Percentiles rank a stretch among this genome's conserved stretches.
Conservation (phyloP, 2,888 invertebrate species). For the Nephrocerus scutellatus region DNA sequence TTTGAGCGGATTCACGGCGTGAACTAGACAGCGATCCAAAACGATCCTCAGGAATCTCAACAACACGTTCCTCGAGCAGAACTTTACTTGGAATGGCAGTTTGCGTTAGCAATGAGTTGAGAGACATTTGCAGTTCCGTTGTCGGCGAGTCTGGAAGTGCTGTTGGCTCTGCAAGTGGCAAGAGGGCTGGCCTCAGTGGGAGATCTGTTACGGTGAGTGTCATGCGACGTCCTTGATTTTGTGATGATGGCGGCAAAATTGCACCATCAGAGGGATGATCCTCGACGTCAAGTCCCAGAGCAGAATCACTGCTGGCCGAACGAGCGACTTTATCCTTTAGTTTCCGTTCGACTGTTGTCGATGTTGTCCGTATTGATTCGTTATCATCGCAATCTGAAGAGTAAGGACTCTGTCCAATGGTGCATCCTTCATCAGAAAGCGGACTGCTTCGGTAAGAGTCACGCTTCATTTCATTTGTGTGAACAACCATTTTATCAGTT, state of each 20-base stretch:
- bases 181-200: slow-evolving; percentile 41
- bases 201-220: slow-evolving; percentile 46
- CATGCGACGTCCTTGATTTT: slow-evolving; percentile 37
- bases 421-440: slow-evolving; percentile 44
- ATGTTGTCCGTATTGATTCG: slow-evolving; percentile 18
- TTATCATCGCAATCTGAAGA: slow-evolving; percentile 35
- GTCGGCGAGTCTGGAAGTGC: slow-evolving; percentile 41
- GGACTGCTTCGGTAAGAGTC: slow-evolving; percentile 26
- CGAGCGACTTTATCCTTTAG: slow-evolving; percentile 40
- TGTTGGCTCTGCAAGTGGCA: slow-evolving; percentile 45
- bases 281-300: slow-evolving; percentile 43
- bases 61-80: slow-evolving; percentile 53
- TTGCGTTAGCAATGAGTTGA: slow-evolving; percentile 21
- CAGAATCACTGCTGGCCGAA: slow-evolving; percentile 46
- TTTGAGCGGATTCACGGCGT: slow-evolving; percentile 49
- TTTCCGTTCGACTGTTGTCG: slow-evolving; percentile 21
- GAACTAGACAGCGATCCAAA: slow-evolving; percentile 43
- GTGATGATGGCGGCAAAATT: slow-evolving; percentile 11
- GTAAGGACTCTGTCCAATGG: slow-evolving; percentile 39
- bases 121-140: slow-evolving; percentile 16
- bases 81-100: slow-evolving; percentile 46
- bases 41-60: slow-evolving; percentile 50
- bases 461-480: slow-evolving; percentile 14
- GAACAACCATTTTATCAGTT: slow-evolving; percentile 23
- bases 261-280: slow-evolving; percentile 25